A percentile compares a stretch with the other conserved stretches of the same genome.
These are phyloP conservation scores for Apostichopus leukothele DNA, from an alignment of 53 echinoderm and acorn worm genomes.

Conservation along the genomic window DNA sequence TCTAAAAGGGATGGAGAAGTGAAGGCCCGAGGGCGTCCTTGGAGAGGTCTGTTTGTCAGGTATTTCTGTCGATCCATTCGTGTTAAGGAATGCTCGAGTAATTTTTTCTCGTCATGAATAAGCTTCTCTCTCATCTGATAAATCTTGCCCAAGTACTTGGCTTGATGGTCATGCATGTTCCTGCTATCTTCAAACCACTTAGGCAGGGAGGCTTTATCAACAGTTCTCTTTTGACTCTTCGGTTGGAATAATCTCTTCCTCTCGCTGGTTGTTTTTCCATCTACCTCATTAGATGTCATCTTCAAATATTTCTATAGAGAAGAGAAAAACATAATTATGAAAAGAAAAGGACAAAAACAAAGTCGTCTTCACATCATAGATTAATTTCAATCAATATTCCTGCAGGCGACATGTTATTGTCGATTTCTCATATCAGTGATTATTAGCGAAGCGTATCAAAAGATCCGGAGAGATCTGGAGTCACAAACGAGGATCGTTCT, in stretches of 20 bases:
- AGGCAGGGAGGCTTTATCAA: slow-evolving; percentile 23
- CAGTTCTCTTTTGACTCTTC: background rate
- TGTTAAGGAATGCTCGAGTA: slow-evolving; percentile 14
- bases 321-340: background rate
- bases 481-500: too few relatives aligned
- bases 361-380: background rate
- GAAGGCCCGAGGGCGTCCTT: slow-evolving; percentile 36
- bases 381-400: background rate
- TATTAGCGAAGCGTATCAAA: too few relatives aligned
- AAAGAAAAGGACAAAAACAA: background rate
- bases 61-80: slow-evolving; percentile 21
- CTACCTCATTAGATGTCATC: slow-evolving; percentile 15
- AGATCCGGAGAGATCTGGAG: too few relatives aligned
- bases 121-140: slow-evolving; percentile 60
- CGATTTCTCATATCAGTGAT: too few relatives aligned
- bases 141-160: slow-evolving; percentile 61
- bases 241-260: slow-evolving; percentile 24
- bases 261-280: background rate
- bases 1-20: slow-evolving; percentile 37
- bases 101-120: slow-evolving; percentile 47
- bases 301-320: background rate
- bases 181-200: slow-evolving; percentile 68
- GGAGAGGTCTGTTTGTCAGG: slow-evolving; percentile 1
- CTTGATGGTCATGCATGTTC: slow-evolving; percentile 60
- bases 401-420: background rate